Base-by-base conservation (phyloP, 2,113 vertebrate genomes). In the Oostethus manadensis region DNA sequence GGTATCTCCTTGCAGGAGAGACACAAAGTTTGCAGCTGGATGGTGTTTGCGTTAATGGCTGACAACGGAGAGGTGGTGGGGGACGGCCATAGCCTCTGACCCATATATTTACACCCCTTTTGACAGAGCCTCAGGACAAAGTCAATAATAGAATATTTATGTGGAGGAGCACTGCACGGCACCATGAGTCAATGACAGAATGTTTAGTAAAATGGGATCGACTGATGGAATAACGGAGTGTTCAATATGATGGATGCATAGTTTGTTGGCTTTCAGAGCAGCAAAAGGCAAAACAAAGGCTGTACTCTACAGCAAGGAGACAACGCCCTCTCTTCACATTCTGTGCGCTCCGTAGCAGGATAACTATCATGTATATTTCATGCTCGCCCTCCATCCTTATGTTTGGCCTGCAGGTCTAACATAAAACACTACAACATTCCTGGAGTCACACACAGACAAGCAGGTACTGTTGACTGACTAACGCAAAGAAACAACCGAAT, bases 311-410 rank as follows among this genome's bases (percentile, higher is more conserved):
- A 23, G 21, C 6, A 15, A 20, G 18, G 47, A 21, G 18, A 22
- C 20, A 20, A 11, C 18, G 59, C 54, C 66, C 60, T 66, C 46
- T 57, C 59, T 68, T 72, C 77, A 83, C 74, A 77, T 69, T 79
- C 65, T 48, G 47, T 78, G 71, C 83, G 81, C 78, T 81, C 64
- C 78, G 82, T 76, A 56, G 77, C 60, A 60, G 64, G 57, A 80
- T 77, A 76, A 86, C 84, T 71, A 86, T 84, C 74, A 87, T 87
- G 81, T 78, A 80, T 88, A 84, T 90, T 89, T 88, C 71, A 87
- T 87, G 69, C 55, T 71, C 54, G 58, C 60, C 60, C 60, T 75
- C 68, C 22, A 18, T 80, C 70, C 82, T 76, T 58, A 66, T 22
- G 65, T 76, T 79, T 76, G 70, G 84, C 80, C 80, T 82, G 69